Conservation (phyloP, 2,888 invertebrate species). For the Eudasyphora cyanicolor region DNA sequence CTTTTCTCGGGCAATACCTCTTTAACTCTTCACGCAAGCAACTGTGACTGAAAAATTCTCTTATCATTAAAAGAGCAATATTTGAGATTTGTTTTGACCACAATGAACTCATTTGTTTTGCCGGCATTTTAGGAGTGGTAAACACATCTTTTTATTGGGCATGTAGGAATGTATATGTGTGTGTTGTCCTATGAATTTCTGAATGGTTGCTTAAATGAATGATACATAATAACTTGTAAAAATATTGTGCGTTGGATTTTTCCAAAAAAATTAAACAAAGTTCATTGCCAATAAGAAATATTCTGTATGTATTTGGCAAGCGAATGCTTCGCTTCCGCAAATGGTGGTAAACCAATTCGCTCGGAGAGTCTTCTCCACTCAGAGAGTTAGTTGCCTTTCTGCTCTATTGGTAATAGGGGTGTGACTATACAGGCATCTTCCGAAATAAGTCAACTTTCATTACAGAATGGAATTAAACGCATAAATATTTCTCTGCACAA, state of each 20-base stretch:
- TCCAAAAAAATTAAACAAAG: too few relatives aligned
- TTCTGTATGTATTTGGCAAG: background rate
- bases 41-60: too few relatives aligned
- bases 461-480: too few relatives aligned
- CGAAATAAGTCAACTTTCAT: background rate
- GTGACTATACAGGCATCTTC: background rate
- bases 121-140: conserved; percentile 16
- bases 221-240: too few relatives aligned
- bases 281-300: background rate
- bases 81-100: background rate
- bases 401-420: background rate
- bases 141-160: background rate
- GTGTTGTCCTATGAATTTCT: too few relatives aligned
- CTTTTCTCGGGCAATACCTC: too few relatives aligned
- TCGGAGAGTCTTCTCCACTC: background rate
- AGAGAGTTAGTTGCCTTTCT: background rate
- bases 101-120: background rate
- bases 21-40: too few relatives aligned
- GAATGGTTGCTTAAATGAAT: too few relatives aligned
- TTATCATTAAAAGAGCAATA: too few relatives aligned
- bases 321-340: background rate
- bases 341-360: background rate
- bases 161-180: conserved; percentile 9
- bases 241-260: too few relatives aligned
- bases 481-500: too few relatives aligned